Base-by-base conservation (phyloP, 2,797 vertebrate species). In the Mus minutoides region DNA sequence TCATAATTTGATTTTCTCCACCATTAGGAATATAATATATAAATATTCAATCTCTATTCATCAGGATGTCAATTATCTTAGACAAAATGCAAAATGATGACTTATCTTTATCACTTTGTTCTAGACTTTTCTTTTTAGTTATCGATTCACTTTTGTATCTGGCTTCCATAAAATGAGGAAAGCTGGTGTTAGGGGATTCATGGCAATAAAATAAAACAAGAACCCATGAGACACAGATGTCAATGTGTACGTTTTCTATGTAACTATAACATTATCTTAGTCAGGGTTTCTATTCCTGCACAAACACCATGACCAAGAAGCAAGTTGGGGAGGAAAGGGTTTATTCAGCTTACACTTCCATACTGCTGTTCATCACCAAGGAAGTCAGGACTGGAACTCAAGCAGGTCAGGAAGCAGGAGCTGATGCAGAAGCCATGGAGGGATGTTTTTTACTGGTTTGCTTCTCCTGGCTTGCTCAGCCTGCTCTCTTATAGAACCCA, bases 191-290 rank as follows among this genome's bases (percentile, higher is more conserved):
- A 92, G 29, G 6, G 21, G 76, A 76, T 62, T 78, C 88, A 93
- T 52, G 56, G 56, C 40, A 85, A 94, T 21, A 83, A 91, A 95
- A 94, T 67, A 8, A 85, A 89, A 93, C 10, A 2, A 90, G 54
- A 31, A 88, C 6, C 0, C 95, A 64, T 93, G 67, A 58, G 11
- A 58, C n/a, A 54, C 4, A 95, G 29, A 75, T 6, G 87, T 52
- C n/a, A 43, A 93, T 34, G 49, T 69, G 22, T 19, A 49, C 5
- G 7, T 46, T 46, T 9, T 46, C 46, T n/a, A n/a, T n/a, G n/a
- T n/a, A n/a, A n/a, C n/a, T n/a, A n/a, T n/a, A n/a, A n/a, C n/a
- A n/a, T n/a, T n/a, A n/a, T n/a, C n/a, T n/a, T n/a, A n/a, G n/a
- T n/a, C n/a, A n/a, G n/a, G n/a, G n/a, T n/a, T n/a, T n/a, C n/a